Base-by-base conservation (phyloP, 64 coral and sea anemone species). In the Stichodactyla helianthus region DNA sequence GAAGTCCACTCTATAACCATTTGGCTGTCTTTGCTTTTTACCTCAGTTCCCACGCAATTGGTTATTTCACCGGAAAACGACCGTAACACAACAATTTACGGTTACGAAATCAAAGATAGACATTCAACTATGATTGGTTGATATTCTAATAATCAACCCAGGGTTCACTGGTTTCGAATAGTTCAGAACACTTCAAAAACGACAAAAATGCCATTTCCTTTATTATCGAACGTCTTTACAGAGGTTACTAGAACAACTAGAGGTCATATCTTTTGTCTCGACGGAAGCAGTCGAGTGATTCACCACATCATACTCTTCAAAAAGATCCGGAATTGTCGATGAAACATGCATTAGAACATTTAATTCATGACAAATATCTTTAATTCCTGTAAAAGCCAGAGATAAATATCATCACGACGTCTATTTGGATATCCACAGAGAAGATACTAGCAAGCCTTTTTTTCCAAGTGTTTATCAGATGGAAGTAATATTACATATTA, bases 51-150 rank as follows among this genome's bases (percentile, higher is more conserved):
- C 59, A 84, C 70, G 55, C 83, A 79, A 44, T 53, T 16, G 54
- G 58, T 14, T 64, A 85, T 61, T 85, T 90, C 86, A 63, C 59
- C 84, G 68, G 68, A 31, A 27, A 74, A 19, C 62, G 68, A 74
- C 68, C 68, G 67, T 74, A 23, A 74, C 68, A 74, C 25, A 31
- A 11, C 25, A 35, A n/a, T 86, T 77, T 85, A 77, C 15, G 22
- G 60, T 86, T 85, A 86, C 74, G 25, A 68, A 90, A 90, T 90
- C 58, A 7, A 65, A 54, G 53, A 64, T 28, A 54, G 76, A 28
- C 4, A 60, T 14, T 18, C 68, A 63, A 84, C 50, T 23, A 76
- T 86, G 68, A 51, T 79, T 79, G 68, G 68, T 74, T 26, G 27
- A 74, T 74, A 31, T 19, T 31, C 27, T 74, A 10, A 27, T 74